A percentile compares a stretch with the other conserved stretches of the same genome.
Conservation (phyloP, 2,797 vertebrate species). For the Sebastes nivosus region DNA sequence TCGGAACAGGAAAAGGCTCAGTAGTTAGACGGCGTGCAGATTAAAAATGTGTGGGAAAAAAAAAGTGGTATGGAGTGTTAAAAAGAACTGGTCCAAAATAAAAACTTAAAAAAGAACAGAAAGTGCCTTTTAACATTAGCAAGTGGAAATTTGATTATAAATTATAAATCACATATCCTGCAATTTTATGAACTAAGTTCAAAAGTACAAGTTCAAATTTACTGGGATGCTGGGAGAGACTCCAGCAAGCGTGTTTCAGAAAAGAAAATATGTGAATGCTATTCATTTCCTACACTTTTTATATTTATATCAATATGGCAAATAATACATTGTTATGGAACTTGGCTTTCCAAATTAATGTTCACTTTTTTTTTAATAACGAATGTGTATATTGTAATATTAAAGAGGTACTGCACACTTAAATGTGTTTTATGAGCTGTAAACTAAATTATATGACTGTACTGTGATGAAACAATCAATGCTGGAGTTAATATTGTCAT, state of each 20-base stretch:
- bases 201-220: conserved; percentile 44
- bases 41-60: not conserved
- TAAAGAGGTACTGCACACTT: not conserved
- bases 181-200: conserved; percentile 24
- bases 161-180: conserved; percentile 39
- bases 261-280: not conserved
- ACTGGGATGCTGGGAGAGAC: not conserved
- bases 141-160: conserved; percentile 11
- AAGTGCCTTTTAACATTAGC: not conserved
- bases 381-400: not conserved
- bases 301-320: not conserved
- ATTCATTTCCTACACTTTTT: not conserved
- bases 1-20: conserved; percentile 28
- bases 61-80: conserved; percentile 3
- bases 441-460: not conserved
- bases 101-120: not conserved
- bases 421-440: not conserved
- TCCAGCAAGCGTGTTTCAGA: not conserved
- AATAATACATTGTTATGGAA: not conserved
- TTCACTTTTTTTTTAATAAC: not conserved
- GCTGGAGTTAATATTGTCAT: not conserved
- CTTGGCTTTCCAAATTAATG: not conserved
- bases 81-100: not conserved
- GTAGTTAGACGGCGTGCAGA: not conserved
- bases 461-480: too few relatives aligned